A percentile compares a stretch with the other conserved stretches of the same genome.
phyloP scores from a whole-genome alignment of 53 echinoderm and acorn worm genomes.

The Zoroaster sp. region DNA sequence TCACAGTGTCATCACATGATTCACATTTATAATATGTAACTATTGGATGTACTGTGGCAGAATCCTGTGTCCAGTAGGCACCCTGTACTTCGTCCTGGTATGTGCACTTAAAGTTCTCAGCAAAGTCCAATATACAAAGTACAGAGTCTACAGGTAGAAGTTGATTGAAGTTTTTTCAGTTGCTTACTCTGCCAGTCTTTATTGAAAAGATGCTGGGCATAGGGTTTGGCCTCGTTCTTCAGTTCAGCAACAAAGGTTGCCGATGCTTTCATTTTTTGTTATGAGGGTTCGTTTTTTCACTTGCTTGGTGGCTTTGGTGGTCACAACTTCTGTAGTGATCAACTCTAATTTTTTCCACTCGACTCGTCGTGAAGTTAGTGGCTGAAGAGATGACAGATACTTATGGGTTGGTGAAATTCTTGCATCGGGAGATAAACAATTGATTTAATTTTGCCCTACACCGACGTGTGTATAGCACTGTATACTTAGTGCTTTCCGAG shows the following conservation, averaged over 20 bases:
- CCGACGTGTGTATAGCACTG: too few relatives aligned
- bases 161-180: conserved; percentile 14
- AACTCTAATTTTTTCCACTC: conserved; percentile 14
- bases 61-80: conserved; percentile 49
- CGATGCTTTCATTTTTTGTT: conserved; percentile 15
- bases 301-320: not conserved
- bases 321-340: conserved; percentile 15
- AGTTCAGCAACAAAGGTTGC: conserved; percentile 19
- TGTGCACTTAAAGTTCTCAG: conserved; percentile 39
- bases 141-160: too few relatives aligned
- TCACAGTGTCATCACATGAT: not conserved
- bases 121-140: conserved; percentile 40
- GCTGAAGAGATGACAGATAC: too few relatives aligned
- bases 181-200: not conserved
- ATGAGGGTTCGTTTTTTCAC: conserved; percentile 2
- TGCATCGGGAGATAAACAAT: too few relatives aligned
- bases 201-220: conserved; percentile 38
- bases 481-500: too few relatives aligned
- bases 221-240: not conserved
- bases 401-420: too few relatives aligned
- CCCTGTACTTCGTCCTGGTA: conserved; percentile 44
- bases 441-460: too few relatives aligned
- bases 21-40: conserved; percentile 53
- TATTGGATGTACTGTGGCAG: too few relatives aligned
- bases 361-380: too few relatives aligned